Evolutionary conservation across 1,140 invertebrate genomes (phyloP), one percentile per base, ranked within the genome.

Genomic region (Apis laboriosa): DNA sequence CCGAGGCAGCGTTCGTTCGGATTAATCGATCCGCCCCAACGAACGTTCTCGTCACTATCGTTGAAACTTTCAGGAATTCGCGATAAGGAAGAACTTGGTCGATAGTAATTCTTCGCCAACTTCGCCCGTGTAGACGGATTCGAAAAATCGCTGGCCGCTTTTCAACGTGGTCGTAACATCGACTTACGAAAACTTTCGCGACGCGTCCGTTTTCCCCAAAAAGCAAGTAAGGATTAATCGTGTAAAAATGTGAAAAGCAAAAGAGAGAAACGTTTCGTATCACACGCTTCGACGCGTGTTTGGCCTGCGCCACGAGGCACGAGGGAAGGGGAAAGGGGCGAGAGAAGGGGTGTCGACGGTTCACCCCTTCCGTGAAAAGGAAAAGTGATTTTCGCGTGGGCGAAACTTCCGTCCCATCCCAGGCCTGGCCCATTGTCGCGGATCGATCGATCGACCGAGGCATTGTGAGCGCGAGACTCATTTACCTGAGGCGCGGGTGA

Each of bases 371-470:
- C 81, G 60, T 70, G 63, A 88, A 88, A 83, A 86, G 87, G 77
- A 84, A 88, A 86, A 88, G 86, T 88, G 87, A 86, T 85, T 88
- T 88, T 85, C 21, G 58, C 13, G 51, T 49, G 68, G 21, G 11
- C 66, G 53, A 55, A 71, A 77, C 56, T 77, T 76, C 9, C 55
- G 53, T 60, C 11, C 13, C 64, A 77, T 84, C 77, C 83, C 28
- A 58, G 24, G 73, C 43, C 71, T 11, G 55, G 58, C 63, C 75
- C 56, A 84, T 88, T 84, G 75, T 88, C 63, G 84, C 58, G n/a
- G 63, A 81, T 87, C 83, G 87, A 85, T 82, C 76, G 83, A n/a
- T 24, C 34, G 34, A 43, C 34, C 34, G 34, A 9, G n/a, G 72
- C 49, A 77, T 84, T 88, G 61, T 75, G 43, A 74, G 12, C 60